These are phyloP conservation scores for Loripinus fragilis DNA, from an alignment of 2,888 invertebrate genomes.

Conservation along the genomic window DNA sequence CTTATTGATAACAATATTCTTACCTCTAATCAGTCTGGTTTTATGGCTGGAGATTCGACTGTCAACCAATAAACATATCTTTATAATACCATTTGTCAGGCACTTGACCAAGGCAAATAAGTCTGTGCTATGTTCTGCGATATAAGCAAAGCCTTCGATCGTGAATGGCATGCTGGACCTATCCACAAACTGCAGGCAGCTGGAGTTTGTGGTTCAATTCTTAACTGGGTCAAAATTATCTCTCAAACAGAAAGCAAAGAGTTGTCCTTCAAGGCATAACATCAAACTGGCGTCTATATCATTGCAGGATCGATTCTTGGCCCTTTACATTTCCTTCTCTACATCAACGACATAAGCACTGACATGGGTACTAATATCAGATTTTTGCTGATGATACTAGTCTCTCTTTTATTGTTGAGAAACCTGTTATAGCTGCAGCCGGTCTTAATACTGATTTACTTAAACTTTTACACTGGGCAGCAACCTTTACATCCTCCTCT, in stretches of 20 bases:
- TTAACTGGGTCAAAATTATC: not conserved
- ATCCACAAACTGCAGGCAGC: not conserved
- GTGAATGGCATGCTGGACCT: not conserved
- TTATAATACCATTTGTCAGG: not conserved
- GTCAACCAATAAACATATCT: not conserved
- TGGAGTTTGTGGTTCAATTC: not conserved
- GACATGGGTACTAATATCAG: no score
- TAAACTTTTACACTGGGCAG: no score
- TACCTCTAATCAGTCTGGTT: not conserved
- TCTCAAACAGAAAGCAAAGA: not conserved
- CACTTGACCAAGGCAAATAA: not conserved
- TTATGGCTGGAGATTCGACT: not conserved
- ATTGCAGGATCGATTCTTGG: not conserved
- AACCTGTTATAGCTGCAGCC: no score
- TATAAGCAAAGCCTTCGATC: not conserved
- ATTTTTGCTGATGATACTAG: no score
- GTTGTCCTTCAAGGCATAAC: not conserved
- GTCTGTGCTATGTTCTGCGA: not conserved
- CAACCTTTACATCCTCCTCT: no score
- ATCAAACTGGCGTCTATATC: not conserved
- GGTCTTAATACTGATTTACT: no score
- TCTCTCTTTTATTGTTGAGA: no score
- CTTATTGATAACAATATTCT: not conserved
- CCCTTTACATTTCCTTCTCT: not conserved
- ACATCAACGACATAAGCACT: not conserved